phyloP scores from a whole-genome alignment of 2,113 vertebrate genomes.

The Blennius ocellaris region DNA sequence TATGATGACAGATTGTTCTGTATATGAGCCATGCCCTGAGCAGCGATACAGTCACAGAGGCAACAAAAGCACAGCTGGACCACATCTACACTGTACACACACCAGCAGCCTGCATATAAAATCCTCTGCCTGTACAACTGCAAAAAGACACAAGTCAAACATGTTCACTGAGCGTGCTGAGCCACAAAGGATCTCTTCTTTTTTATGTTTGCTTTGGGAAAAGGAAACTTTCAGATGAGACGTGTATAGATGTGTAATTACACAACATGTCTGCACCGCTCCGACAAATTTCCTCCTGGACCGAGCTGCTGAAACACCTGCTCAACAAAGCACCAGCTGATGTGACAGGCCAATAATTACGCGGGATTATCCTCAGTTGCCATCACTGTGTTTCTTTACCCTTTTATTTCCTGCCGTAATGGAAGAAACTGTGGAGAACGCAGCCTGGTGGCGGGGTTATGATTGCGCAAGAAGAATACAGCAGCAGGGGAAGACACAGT shows the following conservation, averaged over 20 bases:
- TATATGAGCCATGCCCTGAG: slow-evolving; percentile 64
- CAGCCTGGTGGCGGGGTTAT: slow-evolving; percentile 18
- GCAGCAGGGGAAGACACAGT: slow-evolving; percentile 23
- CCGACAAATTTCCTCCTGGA: slow-evolving; percentile 73
- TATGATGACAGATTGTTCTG: slow-evolving; percentile 54
- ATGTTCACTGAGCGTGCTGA: slow-evolving; percentile 37
- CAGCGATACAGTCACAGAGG: slow-evolving; percentile 39
- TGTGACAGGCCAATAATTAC: slow-evolving; percentile 74
- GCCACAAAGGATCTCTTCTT: slow-evolving; percentile 42
- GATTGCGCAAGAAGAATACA: slow-evolving; percentile 32
- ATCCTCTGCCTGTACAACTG: slow-evolving; percentile 15
- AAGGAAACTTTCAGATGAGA: slow-evolving; percentile 62
- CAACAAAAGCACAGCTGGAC: slow-evolving; percentile 80
- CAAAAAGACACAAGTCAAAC: slow-evolving; percentile 58
- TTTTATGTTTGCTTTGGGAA: slow-evolving; percentile 59
- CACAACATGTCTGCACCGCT: slow-evolving; percentile 62
- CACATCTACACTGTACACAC: slow-evolving; percentile 28
- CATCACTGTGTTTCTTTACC: slow-evolving; percentile 66
- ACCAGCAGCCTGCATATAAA: slow-evolving; percentile 34
- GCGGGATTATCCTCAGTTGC: slow-evolving; percentile 62
- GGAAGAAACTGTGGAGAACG: slow-evolving; percentile 47
- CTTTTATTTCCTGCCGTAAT: slow-evolving; percentile 67
- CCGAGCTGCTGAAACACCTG: slow-evolving; percentile 75
- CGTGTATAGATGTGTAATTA: slow-evolving; percentile 72
- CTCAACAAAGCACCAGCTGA: slow-evolving; percentile 70